Base-by-base conservation (phyloP, 2,888 invertebrate genomes). In the Apamea anceps region DNA sequence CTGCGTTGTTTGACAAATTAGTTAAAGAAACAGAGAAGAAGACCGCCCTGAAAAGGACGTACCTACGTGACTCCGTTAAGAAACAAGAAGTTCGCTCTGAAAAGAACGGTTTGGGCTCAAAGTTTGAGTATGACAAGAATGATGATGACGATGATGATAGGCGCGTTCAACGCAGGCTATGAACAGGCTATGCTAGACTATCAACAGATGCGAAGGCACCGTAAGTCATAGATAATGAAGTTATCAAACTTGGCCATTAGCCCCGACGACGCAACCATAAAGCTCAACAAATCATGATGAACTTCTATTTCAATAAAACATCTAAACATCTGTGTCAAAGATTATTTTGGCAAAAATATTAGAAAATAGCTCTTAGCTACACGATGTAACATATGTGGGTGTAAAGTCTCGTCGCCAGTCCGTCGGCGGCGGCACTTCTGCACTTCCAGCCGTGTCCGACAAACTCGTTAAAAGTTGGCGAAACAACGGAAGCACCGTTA, bases 401-500 rank as follows among this genome's bases (percentile, higher is more conserved):
- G 81, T 91, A 87, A 91, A 91, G 92, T 90, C 90, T 89, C 91
- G 91, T 85, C 91, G 91, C 68, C 70, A 73, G 80, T 84, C 71
- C 84, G 85, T 79, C 83, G 90, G 91, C 91, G 92, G 89, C 91
- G 91, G 84, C 93, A 90, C 87, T 91, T 90, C 90, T 90, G 90
- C 92, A 90, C 91, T 92, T 90, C 91, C 90, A 93, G 91, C 91
- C 93, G 92, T 95, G 96, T 96, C 96, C 96, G 93, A 95, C 96
- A 96, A 96, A 96, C 96, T 96, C 96, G 96, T 96, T 96, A 96
- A 96, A 96, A 96, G 94, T 96, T 96, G 92, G 94, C 88, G 94
- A 95, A 95, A 96, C 96, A 96, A 96, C 96, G 94, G 94, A 94
- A 94, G 94, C 94, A 93, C 91, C 90, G 91, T 91, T 94, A 94